Evolutionary conservation across 1,140 invertebrate species (phyloP).

Genomic region (Diorhabda elongata): DNA sequence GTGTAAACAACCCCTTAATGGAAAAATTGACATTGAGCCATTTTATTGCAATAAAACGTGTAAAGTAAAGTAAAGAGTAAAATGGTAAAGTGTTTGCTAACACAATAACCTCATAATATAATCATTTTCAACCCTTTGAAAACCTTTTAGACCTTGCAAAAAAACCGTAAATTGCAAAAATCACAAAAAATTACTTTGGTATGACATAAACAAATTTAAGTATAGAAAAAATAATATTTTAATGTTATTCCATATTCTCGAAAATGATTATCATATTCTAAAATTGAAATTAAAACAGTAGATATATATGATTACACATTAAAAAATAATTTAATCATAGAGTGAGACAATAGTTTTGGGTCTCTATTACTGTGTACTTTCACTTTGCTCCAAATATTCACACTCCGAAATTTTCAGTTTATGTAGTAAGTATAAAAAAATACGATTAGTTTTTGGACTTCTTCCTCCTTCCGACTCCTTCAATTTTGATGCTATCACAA

Average conservation of each 20-base stretch:
- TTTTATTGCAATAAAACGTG: not conserved
- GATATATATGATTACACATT: not conserved
- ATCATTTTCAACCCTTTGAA: not conserved
- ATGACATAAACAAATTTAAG: not conserved
- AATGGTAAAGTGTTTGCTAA: not conserved
- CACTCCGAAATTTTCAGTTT: not conserved
- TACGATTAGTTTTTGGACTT: not conserved
- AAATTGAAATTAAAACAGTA: not conserved
- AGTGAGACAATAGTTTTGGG: not conserved
- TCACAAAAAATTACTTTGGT: conserved; percentile 1
- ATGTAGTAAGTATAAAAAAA: not conserved
- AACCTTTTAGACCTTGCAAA: not conserved
- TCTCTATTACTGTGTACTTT: not conserved
- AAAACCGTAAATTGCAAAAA: not conserved
- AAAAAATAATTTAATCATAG: not conserved
- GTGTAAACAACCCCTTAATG: not conserved
- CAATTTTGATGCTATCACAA: not conserved
- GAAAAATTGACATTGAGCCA: not conserved
- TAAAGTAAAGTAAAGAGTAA: not conserved
- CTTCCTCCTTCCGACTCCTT: no score
- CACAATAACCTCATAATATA: not conserved
- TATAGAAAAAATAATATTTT: not conserved
- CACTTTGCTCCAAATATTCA: not conserved
- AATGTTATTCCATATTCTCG: not conserved
- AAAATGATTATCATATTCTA: not conserved